Percentiles rank a stretch among this genome's conserved stretches.
Evolutionary conservation across 2,797 vertebrate genomes (phyloP).

Genomic region (Buphagus erythrorhynchus): DNA sequence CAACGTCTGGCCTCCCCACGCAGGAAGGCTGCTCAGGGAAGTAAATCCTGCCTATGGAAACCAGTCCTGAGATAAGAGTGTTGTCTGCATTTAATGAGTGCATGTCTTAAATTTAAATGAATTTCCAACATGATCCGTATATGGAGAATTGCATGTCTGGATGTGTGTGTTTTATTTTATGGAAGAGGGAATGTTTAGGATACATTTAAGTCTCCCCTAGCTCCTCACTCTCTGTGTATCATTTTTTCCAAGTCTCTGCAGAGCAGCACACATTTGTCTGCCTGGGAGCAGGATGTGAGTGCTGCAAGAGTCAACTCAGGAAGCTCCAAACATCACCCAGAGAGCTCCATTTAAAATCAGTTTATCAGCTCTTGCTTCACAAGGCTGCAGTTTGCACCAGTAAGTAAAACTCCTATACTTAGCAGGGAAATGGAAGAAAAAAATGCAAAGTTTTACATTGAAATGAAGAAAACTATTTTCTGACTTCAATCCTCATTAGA

Average conservation of each 20-base stretch:
- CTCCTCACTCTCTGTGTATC: neutral
- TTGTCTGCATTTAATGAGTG: neutral
- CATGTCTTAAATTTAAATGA: neutral
- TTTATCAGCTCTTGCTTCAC: neutral
- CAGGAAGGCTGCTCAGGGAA: neutral
- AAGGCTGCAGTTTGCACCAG: neutral
- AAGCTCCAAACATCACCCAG: neutral
- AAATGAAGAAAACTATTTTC: neutral
- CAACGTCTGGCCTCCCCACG: neutral
- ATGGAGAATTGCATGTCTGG: neutral
- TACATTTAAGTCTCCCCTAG: neutral
- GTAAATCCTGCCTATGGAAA: neutral
- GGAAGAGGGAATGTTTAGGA: neutral
- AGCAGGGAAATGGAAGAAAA: neutral
- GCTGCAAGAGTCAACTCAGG: neutral
- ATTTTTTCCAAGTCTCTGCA: neutral
- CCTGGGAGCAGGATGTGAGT: neutral
- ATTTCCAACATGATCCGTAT: neutral
- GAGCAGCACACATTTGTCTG: neutral
- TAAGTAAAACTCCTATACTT: neutral
- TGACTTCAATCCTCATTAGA: neutral
- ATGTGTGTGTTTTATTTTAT: neutral
- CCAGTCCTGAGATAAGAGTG: rapidly evolving
- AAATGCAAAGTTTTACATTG: neutral
- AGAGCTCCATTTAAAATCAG: neutral